Evolutionary conservation across 2,113 vertebrate genomes (phyloP), one percentile per base, ranked within the genome.

Genomic region (Stegastes partitus): DNA sequence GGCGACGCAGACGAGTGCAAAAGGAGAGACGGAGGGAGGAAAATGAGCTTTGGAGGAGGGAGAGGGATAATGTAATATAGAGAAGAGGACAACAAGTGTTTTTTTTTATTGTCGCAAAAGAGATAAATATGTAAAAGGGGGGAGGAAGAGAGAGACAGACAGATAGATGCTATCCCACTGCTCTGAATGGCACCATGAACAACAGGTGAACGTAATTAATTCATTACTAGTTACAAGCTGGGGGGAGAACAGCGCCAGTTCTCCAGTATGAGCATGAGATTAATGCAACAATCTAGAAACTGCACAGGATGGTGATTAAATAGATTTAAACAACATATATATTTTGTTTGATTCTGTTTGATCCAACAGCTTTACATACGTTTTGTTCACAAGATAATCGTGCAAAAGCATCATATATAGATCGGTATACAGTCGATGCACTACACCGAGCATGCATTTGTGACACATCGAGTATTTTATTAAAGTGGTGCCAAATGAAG

Each of bases 1-100:
- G 44, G 64, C 12, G 16, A 74, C 76, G 34, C 28, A 66, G 71
- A 67, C 68, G 53, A 87, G 78, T 68, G 65, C 63, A 57, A 57
- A 68, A 68, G 63, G 63, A 63, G 72, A 73, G 18, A 59, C 39
- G 14, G 45, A 42, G 53, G 47, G 45, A 66, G 65, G 58, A 45
- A 50, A 45, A 31, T 37, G 65, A 68, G 75, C 54, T 62, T 62
- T 15, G 28, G 73, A 74, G 61, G 44, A 19, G 50, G 58, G 59
- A 67, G 16, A 49, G 37, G 28, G 50, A 45, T 37, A 42, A 66
- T 78, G 67, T 4, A 22, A 56, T 51, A 31, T 0, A 45, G 34
- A 14, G 47, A 14, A 16, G 16, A 21, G 21, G 50, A 34, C 44
- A 55, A 44, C 26, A 68, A 56, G 23, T 77, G 16, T n/a, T 31